A percentile compares a stretch with the other conserved stretches of the same genome.
phyloP scores from a whole-genome alignment of 1,140 invertebrate species.

The Tetramorium alpestre region DNA sequence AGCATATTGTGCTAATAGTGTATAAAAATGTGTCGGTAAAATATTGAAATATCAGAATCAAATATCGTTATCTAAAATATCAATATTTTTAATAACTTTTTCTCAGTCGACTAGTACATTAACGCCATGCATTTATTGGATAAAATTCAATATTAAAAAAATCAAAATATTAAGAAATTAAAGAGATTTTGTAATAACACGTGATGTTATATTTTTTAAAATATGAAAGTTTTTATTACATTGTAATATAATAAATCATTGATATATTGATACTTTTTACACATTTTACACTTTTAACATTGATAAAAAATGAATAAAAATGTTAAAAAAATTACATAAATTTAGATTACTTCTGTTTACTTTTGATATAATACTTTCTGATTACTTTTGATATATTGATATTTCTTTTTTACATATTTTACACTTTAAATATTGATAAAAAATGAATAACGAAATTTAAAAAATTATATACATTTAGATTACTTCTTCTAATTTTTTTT shows the following conservation, averaged over 20 bases:
- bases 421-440: background rate
- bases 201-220: background rate
- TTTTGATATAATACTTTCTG: no score
- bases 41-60: background rate
- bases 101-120: slow-evolving; percentile 3
- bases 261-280: background rate
- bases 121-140: background rate
- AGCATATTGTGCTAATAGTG: background rate
- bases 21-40: background rate
- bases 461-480: background rate
- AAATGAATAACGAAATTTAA: background rate
- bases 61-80: slow-evolving; percentile 13
- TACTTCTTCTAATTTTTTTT: background rate
- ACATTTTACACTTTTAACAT: slow-evolving; percentile 1
- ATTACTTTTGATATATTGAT: background rate
- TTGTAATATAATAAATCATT: background rate
- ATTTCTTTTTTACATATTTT: background rate
- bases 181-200: background rate
- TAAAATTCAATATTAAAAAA: slow-evolving; percentile 23
- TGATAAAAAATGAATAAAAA: background rate
- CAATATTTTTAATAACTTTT: slow-evolving; percentile 3
- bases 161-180: slow-evolving; percentile 10
- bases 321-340: background rate
- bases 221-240: slow-evolving; percentile 14
- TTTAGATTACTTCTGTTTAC: background rate